phyloP scores from a whole-genome alignment of 2,888 invertebrate species.

The Metalampra italica region DNA sequence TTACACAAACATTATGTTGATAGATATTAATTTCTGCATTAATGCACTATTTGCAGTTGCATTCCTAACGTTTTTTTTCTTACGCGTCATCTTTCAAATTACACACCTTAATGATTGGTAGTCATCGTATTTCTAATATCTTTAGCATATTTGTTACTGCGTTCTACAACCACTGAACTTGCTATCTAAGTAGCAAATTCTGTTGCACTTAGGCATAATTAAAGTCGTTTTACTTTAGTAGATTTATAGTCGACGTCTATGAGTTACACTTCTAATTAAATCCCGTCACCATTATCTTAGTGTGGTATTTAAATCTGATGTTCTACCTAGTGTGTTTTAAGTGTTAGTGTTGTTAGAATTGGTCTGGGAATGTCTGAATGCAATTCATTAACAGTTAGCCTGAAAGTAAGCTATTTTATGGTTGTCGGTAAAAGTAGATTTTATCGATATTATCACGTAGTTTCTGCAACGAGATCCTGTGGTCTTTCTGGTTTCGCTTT shows the following conservation, averaged over 20 bases:
- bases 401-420: too few species aligned
- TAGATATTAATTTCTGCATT: constrained; percentile 14
- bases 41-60: constrained; percentile 5
- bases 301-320: too few species aligned
- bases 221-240: background rate
- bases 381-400: too few species aligned
- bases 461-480: too few species aligned
- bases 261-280: too few species aligned
- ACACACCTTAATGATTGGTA: background rate
- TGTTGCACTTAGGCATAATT: background rate
- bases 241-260: background rate
- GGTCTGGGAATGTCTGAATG: too few species aligned
- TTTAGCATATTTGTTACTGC: background rate
- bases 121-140: background rate
- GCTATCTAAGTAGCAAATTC: background rate
- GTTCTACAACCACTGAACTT: background rate
- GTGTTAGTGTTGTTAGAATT: too few species aligned
- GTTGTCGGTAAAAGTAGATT: too few species aligned
- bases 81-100: background rate
- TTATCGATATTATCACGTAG: too few species aligned
- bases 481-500: too few species aligned
- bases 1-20: constrained; percentile 13
- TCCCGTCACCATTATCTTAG: too few species aligned
- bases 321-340: too few species aligned
- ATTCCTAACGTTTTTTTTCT: constrained; percentile 8